Conservation (phyloP, 1,140 invertebrate genomes). For the Aphidius ervi region DNA sequence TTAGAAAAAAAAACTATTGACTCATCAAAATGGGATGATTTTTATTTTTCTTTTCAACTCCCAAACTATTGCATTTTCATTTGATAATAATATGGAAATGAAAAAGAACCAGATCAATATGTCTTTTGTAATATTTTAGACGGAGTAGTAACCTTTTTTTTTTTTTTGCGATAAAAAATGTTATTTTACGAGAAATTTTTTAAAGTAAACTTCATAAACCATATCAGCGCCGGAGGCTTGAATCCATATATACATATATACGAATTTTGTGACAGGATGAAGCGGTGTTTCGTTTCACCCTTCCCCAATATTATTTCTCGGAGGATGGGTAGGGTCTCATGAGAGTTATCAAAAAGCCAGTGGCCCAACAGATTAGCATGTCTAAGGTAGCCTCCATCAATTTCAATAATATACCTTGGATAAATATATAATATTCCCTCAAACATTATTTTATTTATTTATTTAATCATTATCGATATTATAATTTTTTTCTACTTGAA, state of each 20-base stretch:
- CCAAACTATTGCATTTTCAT: no score
- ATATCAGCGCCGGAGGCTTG: conserved; percentile 28
- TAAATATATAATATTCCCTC: conserved; percentile 37
- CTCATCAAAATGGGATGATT: no score
- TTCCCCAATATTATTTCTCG: conserved; percentile 36
- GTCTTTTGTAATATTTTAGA: no score
- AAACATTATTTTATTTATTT: conserved; percentile 1
- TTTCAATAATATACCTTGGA: conserved; percentile 40
- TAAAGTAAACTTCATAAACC: conserved; percentile 37
- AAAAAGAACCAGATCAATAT: no score
- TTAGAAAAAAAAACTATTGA: no score
- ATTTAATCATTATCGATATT: background rate
- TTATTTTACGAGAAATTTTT: no score
- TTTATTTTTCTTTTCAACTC: no score
- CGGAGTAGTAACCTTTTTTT: no score
- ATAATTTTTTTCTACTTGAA: no score
- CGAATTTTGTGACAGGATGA: no score
- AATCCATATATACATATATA: conserved; percentile 17
- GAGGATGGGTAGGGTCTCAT: conserved; percentile 22
- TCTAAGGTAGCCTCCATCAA: conserved; percentile 41
- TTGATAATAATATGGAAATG: no score
- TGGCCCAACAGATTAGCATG: conserved; percentile 39
- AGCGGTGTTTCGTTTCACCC: conserved; percentile 28
- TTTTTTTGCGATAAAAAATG: no score
- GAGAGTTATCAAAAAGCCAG: conserved; percentile 37